Percentiles rank a stretch among this genome's conserved stretches.
Conservation (phyloP, 2,888 invertebrate species). For the Quadriops clusia region DNA sequence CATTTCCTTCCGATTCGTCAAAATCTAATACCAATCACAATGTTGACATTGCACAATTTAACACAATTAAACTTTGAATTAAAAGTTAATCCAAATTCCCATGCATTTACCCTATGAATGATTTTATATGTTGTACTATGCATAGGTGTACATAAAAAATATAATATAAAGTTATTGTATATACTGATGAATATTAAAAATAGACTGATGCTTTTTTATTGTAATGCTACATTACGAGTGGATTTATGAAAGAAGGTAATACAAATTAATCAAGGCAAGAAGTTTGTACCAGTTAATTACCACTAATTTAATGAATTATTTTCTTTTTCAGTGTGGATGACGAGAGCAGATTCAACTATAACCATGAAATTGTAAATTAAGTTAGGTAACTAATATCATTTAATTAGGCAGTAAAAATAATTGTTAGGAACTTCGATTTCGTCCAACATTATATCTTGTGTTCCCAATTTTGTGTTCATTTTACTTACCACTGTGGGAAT, state of each 20-base stretch:
- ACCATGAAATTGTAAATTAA: conserved; percentile 1
- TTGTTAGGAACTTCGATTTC: conserved; percentile 1
- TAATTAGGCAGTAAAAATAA: conserved; percentile 3
- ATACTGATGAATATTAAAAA: too few relatives aligned
- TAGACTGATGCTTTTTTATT: conserved; percentile 34
- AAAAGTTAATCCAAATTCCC: too few relatives aligned
- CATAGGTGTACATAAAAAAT: too few relatives aligned
- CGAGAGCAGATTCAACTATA: conserved; percentile 4
- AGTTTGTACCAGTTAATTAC: neutral
- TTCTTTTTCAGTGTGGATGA: conserved; percentile 27
- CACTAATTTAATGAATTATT: conserved; percentile 10
- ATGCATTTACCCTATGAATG: too few relatives aligned
- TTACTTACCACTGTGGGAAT: conserved; percentile 16
- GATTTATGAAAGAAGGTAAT: conserved; percentile 24
- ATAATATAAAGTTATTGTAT: too few relatives aligned
- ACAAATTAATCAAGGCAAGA: conserved; percentile 2
- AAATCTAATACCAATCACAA: too few relatives aligned
- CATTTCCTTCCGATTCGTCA: too few relatives aligned
- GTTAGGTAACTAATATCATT: neutral
- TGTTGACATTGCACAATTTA: too few relatives aligned
- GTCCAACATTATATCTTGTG: conserved; percentile 10
- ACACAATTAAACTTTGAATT: too few relatives aligned
- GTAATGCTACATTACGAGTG: conserved; percentile 23
- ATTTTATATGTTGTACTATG: too few relatives aligned
- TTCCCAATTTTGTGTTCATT: conserved; percentile 20